Conservation (phyloP, 2,797 vertebrate species). For the Pipistrellus nathusii region DNA sequence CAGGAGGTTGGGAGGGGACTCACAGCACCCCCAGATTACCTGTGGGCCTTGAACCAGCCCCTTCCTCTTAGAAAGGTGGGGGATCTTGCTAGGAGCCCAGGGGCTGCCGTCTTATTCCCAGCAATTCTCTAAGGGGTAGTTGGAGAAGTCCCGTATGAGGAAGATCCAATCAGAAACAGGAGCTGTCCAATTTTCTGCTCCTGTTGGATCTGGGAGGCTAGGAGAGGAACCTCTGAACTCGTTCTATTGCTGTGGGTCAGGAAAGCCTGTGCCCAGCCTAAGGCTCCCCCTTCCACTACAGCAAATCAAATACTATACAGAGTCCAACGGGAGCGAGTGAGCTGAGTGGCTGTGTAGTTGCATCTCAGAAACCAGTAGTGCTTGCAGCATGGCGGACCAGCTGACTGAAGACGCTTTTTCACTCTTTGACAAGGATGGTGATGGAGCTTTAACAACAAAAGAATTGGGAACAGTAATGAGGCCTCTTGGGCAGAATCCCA, state of each 20-base stretch:
- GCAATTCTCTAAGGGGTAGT: neutral
- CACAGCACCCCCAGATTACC: neutral
- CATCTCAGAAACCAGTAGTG: too few relatives aligned
- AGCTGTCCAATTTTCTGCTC: accelerated
- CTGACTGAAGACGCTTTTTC: too few relatives aligned
- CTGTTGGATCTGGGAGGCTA: neutral
- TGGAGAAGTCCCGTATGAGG: neutral
- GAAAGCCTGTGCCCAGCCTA: neutral
- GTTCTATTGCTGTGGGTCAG: neutral
- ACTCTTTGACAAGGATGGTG: too few relatives aligned
- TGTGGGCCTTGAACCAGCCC: neutral
- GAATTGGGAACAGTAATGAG: too few relatives aligned
- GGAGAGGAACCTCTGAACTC: neutral
- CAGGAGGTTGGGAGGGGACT: neutral
- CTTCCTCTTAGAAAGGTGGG: neutral
- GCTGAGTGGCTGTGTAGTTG: too few relatives aligned
- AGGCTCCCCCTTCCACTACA: neutral
- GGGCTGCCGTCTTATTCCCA: accelerated
- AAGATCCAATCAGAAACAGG: neutral
- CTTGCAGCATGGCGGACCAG: too few relatives aligned
- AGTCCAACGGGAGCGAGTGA: too few relatives aligned
- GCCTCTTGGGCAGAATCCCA: too few relatives aligned
- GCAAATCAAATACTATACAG: neutral
- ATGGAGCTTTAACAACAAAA: too few relatives aligned
- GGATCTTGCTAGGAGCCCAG: accelerated